Evolutionary conservation across 2,113 vertebrate species (phyloP).

Genomic region (Malurus cyaneus): DNA sequence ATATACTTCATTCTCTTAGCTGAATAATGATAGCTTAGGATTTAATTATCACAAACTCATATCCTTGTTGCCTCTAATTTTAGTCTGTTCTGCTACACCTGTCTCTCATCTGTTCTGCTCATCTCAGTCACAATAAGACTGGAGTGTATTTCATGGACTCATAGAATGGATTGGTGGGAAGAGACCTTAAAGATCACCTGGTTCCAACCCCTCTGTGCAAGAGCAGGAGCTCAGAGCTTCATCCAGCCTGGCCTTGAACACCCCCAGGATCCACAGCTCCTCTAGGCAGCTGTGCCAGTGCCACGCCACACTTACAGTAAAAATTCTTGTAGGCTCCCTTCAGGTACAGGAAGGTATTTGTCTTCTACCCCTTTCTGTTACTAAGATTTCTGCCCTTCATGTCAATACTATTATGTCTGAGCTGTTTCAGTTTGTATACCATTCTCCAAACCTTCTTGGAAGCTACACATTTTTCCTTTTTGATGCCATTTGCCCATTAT

Average conservation of each 20-base stretch:
- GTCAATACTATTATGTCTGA: neutral
- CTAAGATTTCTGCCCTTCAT: neutral
- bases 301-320: neutral
- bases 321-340: neutral
- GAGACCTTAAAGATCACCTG: neutral
- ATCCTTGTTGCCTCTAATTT: constrained; percentile 24
- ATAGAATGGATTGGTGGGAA: neutral
- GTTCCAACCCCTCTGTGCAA: neutral
- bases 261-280: neutral
- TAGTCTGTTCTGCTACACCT: constrained; percentile 31
- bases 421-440: neutral
- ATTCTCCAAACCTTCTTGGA: neutral
- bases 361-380: neutral
- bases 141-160: neutral
- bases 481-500: neutral
- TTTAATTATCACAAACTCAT: constrained; percentile 36
- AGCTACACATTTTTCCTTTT: neutral
- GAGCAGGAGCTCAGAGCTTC: neutral
- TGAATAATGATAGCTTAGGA: constrained; percentile 32
- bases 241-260: neutral
- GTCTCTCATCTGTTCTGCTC: neutral
- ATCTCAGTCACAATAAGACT: neutral
- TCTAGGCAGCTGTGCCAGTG: neutral
- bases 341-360: neutral
- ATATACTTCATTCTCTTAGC: constrained; percentile 27